Conservation (phyloP, 2,113 vertebrate genomes). For the Prionailurus bengalensis region DNA sequence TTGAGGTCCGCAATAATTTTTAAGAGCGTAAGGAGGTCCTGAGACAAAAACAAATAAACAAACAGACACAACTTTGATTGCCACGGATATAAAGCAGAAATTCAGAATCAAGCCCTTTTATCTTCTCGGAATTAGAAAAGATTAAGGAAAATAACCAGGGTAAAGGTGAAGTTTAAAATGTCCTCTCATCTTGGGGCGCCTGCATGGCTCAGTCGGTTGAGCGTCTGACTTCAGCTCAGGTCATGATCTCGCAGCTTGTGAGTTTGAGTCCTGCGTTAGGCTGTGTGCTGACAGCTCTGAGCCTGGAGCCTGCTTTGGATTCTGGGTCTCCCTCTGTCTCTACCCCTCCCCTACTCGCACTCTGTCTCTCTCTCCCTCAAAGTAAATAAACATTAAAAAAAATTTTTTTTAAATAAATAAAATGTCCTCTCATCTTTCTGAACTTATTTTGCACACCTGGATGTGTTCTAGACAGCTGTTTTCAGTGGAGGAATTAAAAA, state of each 20-base stretch:
- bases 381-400: too few species aligned
- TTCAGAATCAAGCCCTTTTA: not conserved
- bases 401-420: too few species aligned
- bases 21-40: not conserved
- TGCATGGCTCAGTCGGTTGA: too few species aligned
- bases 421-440: not conserved
- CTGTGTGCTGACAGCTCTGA: too few species aligned
- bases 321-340: too few species aligned
- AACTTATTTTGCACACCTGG: not conserved
- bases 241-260: too few species aligned
- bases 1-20: not conserved
- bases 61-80: not conserved
- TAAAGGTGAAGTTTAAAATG: not conserved
- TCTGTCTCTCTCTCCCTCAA: too few species aligned
- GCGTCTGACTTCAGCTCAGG: too few species aligned
- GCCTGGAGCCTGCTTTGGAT: too few species aligned
- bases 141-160: not conserved
- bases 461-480: not conserved
- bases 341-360: too few species aligned
- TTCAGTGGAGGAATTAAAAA: not conserved
- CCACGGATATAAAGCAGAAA: not conserved
- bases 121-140: not conserved
- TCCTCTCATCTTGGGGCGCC: not conserved
- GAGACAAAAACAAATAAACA: not conserved
- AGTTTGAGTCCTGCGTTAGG: too few species aligned